Base-by-base conservation (phyloP, 2,113 vertebrate genomes). In the Seriola rivoliana region DNA sequence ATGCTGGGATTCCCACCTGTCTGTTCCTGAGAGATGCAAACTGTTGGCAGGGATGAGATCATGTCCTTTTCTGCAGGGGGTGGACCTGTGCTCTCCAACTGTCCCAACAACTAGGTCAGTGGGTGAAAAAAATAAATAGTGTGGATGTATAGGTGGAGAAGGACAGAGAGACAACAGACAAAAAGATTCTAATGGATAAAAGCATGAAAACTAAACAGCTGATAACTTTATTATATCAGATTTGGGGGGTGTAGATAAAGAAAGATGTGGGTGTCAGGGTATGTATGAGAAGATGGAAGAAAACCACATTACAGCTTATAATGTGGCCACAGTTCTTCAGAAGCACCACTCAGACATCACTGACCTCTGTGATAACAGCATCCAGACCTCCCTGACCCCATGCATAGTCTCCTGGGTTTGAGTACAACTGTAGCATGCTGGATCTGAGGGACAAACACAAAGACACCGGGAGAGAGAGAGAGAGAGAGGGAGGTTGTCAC, bases 331-430 rank as follows among this genome's bases (percentile, higher is more conserved):
- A 59, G 16, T 21, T 54, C 16, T 66, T 17, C 19, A 55, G 71
- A 50, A 55, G 54, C 60, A 17, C 3, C 21, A 17, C 21, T 54
- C 64, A 85, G 32, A 75, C 76, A 36, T 76, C 80, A 84, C 93
- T 95, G 88, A 99, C 98, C 97, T 99, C 97, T 69, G 97, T 97
- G 88, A 99, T 96, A 76, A 98, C 97, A 16, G 95, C 93, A 25
- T 99, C 97, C 0, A 98, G 95, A 86, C 97, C 97, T 50, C 97
- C 97, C 92, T 98, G 98, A 89, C 98, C 97, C 98, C 98, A 99
- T 0, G 96, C 97, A 3, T 99, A 99, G 86, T 99, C 98, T 63
- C 95, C 97, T 0, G 97, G 97, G 78, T 96, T 99, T 1, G 96
- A 98, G 86, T 98, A 95, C 93, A 99, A 90, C 71, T 90, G 93